Percentiles rank a stretch among this genome's conserved stretches.
Evolutionary conservation across 1,140 invertebrate species (phyloP).

Genomic region (Temnothorax nylanderi): DNA sequence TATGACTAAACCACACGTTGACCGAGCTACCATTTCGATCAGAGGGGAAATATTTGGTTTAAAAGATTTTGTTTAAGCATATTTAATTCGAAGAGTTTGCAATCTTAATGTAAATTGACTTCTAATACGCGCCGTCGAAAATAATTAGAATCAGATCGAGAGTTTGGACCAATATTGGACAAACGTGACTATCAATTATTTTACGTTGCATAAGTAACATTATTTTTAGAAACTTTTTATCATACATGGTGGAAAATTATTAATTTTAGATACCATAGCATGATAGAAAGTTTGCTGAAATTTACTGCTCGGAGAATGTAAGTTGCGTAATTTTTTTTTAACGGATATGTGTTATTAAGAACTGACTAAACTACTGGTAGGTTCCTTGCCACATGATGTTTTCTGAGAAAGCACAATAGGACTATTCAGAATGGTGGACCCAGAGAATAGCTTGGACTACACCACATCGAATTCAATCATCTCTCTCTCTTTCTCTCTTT

Average conservation of each 20-base stretch:
- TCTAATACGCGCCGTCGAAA: neutral
- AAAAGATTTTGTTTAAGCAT: neutral
- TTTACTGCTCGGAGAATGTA: neutral
- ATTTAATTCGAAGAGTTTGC: neutral
- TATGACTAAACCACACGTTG: neutral
- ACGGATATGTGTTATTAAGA: neutral
- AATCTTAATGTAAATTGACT: neutral
- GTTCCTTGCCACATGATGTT: neutral
- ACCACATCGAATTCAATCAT: constrained; percentile 38
- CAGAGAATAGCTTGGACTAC: constrained; percentile 9
- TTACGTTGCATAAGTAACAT: neutral
- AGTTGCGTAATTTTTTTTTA: neutral
- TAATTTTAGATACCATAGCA: neutral
- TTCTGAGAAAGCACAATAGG: constrained; percentile 11
- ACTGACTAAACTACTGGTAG: neutral
- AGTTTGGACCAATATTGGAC: neutral
- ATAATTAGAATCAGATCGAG: neutral
- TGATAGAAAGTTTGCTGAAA: neutral
- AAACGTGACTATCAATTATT: neutral
- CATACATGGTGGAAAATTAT: neutral
- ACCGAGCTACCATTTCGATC: neutral
- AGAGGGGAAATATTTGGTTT: neutral
- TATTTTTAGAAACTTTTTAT: neutral
- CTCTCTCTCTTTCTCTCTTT: neutral
- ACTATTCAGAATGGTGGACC: neutral